These are phyloP conservation scores for Lophura nycthemera DNA, from an alignment of 2,113 vertebrate species.

Conservation along the genomic window DNA sequence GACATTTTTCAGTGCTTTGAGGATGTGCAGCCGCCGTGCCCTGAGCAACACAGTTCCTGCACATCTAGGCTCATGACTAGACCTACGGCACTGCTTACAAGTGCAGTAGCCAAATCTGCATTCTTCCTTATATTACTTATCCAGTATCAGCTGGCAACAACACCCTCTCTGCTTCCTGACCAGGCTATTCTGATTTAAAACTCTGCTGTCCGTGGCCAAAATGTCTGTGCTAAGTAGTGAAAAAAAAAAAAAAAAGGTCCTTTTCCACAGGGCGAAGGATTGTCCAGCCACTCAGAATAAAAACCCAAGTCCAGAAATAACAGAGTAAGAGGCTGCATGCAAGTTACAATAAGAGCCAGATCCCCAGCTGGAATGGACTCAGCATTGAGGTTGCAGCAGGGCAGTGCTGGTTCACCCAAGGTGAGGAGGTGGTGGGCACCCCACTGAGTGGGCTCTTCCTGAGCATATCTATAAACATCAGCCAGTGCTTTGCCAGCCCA, in stretches of 20 bases:
- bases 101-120: conserved; percentile 38
- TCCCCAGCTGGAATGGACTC: background rate
- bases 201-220: background rate
- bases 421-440: background rate
- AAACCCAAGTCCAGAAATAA: background rate
- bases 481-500: background rate
- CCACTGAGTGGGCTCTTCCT: background rate
- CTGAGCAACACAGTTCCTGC: background rate
- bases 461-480: background rate
- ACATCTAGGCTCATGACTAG: background rate
- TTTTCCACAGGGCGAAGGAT: background rate
- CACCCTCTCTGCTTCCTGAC: conserved; percentile 35
- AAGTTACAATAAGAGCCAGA: background rate
- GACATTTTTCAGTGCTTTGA: background rate
- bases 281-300: background rate
- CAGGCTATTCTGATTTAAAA: conserved; percentile 28
- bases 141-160: conserved; percentile 49
- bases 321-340: background rate
- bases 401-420: background rate
- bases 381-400: background rate
- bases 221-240: background rate
- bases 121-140: conserved; percentile 56
- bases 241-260: background rate
- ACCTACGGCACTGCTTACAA: background rate
- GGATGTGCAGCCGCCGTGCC: background rate